Base-by-base conservation (phyloP, 1,140 invertebrate species). In the Hylaeus anthracinus region DNA sequence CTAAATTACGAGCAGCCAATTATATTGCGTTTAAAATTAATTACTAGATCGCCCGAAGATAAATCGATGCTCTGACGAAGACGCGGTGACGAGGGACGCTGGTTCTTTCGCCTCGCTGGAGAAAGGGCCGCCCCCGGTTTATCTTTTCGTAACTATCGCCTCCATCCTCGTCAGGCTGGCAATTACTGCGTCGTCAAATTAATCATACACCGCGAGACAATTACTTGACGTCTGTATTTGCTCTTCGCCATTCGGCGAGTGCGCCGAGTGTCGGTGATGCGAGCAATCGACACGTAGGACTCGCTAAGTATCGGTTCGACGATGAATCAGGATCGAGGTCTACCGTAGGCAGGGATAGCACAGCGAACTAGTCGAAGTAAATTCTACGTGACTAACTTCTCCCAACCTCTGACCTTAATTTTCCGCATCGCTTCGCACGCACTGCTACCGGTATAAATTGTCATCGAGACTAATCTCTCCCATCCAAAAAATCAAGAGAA, bases 11-110 rank as follows among this genome's bases (percentile, higher is more conserved):
- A 84, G 76, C 86, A 77, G 67, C 88, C 88, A 89, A 89, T 89
- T 89, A 88, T 88, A 89, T 88, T 87, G 84, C 88, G 84, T 89
- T 89, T 89, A 89, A 89, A 89, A 89, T 89, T 89, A 89, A 89
- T 89, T 89, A 88, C 78, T 88, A 88, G 88, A 89, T 89, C 76
- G 78, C 55, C 14, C 82, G 72, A 79, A 86, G 88, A 89, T 89
- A 88, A 88, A 88, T 85, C 86, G 84, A 84, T 72, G 67, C 53
- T 66, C 82, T 64, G 81, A 88, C 78, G 81, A 79, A 65, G 69
- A 79, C 75, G 66, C 66, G 81, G 81, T 79, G 88, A 87, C 78
- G 86, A 81, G 79, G 65, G 81, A 82, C 76, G 77, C 48, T n/a
- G 12, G 37, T 71, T 56, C 69, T 15, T 41, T 41, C 53, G 69